A percentile compares a stretch with the other conserved stretches of the same genome.
Evolutionary conservation across 2,888 invertebrate genomes (phyloP).

Genomic region (Lottia gigantea): DNA sequence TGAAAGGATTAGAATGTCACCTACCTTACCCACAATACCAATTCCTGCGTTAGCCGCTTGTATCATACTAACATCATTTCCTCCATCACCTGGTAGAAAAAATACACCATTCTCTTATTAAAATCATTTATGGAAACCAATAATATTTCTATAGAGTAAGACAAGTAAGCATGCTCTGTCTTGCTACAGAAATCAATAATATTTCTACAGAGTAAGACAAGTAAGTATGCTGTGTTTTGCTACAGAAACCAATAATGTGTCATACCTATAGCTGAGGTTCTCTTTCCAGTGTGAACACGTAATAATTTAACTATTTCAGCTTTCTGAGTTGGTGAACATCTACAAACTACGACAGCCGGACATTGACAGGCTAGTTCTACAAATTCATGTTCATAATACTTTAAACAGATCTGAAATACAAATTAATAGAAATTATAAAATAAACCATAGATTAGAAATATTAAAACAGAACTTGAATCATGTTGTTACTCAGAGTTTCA

Average conservation of each 20-base stretch:
- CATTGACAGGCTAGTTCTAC: constrained; percentile 80
- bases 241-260: neutral
- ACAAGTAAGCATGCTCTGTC: too few species aligned
- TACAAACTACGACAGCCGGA: constrained; percentile 81
- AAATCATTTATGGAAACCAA: too few species aligned
- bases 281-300: constrained; percentile 74
- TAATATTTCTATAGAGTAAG: too few species aligned
- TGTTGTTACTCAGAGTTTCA: too few species aligned
- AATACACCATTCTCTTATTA: too few species aligned
- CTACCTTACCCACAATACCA: constrained; percentile 68
- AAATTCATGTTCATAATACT: constrained; percentile 80
- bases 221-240: neutral
- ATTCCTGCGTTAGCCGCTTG: constrained; percentile 74
- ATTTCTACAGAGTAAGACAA: too few species aligned
- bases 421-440: too few species aligned
- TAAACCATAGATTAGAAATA: too few species aligned
- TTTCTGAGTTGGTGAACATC: constrained; percentile 81
- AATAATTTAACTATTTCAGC: constrained; percentile 78
- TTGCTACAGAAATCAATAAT: too few species aligned
- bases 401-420: constrained; percentile 73
- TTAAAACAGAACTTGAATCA: too few species aligned
- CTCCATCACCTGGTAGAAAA: constrained; percentile 73
- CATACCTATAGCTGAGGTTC: constrained; percentile 66
- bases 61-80: constrained; percentile 81
- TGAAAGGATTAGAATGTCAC: neutral